Base-by-base conservation (phyloP, 2,888 invertebrate species). In the Salpingus planirostris region DNA sequence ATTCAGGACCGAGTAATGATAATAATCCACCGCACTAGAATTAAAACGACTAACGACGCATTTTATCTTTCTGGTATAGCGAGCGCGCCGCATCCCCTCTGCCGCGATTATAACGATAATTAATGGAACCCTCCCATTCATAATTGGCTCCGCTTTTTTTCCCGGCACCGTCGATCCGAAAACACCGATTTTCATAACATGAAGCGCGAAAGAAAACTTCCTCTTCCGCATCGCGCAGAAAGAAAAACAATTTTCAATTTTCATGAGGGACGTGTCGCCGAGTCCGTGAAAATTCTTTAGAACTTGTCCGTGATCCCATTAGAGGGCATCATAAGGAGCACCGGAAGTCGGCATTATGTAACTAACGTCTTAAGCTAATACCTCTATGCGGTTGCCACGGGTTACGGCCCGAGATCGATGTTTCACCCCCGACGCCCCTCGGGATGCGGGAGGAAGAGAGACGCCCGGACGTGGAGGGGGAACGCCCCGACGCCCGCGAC, bases 281-380 rank as follows among this genome's bases (percentile, higher is more conserved):
- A 35, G 32, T 24, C 25, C 23, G 29, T 23, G 26, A 36, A 34
- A 36, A 33, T 34, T 36, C 39, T 33, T 31, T 23, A 42, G 33
- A 36, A 42, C 33, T 39, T n/a, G n/a, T 39, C 25, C 30, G 22
- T 44, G 37, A 45, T 42, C 43, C 38, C 41, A 45, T 43, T 47
- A 41, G 38, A 42, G 32, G 41, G 15, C 21, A 32, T 14, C 30
- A 39, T 27, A 47, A 47, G 43, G 42, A 50, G 40, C 34, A 43
- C 46, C 48, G 52, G 51, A 54, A 55, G 52, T 49, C 50, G 49
- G 49, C 45, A 53, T 57, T 55, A 51, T 54, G 50, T 56, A 54
- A 54, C 52, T 54, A 54, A 55, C 56, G 51, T 57, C 58, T 58
- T 57, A 53, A 50, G 56, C 55, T 55, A 55, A 57, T 55, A 56